Base-by-base conservation (phyloP, 2,797 vertebrate genomes). In the Trachops cirrhosus region DNA sequence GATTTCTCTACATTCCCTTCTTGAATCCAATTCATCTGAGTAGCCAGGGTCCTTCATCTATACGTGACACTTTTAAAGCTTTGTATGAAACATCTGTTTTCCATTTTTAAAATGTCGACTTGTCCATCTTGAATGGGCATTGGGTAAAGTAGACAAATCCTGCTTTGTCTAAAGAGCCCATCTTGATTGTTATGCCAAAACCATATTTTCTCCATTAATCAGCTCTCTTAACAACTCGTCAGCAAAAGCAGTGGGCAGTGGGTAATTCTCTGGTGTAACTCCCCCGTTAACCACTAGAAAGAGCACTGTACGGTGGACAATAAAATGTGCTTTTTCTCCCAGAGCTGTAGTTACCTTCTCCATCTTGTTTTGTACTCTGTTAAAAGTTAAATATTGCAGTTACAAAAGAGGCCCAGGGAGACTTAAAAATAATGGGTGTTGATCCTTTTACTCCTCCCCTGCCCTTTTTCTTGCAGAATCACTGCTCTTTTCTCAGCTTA, bases 121-220 rank as follows among this genome's bases (percentile, higher is more conserved):
- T 97, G 97, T 98, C 97, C 96, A 92, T 97, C 97, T 96, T 97
- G 96, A 97, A 97, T 96, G 97, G 96, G 97, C 95, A 97, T 87
- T 88, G 95, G 94, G 86, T 95, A 89, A 83, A 90, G 96, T n/a
- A 98, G 97, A 98, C 97, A 98, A 96, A 97, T 96, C 97, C 85
- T 75, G 95, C 97, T 98, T 98, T 97, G 96, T 98, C 97, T 96
- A 89, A 96, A 93, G 86, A 93, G 41, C 46, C 97, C 96, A 96
- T 96, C 97, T 92, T 96, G 96, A 97, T 96, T 96, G 96, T 97
- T 96, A 96, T 97, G 96, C 97, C 97, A 96, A 98, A 97, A 98
- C 96, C 97, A 97, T 93, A 97, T 97, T 98, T 96, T 92, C 77
- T 74, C 97, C 96, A 98, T 98, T 95, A 97, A 98, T 97, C 97